A percentile compares a stretch with the other conserved stretches of the same genome.
Evolutionary conservation across 1,140 invertebrate genomes (phyloP).

Genomic region (Drosophila carrolli): DNA sequence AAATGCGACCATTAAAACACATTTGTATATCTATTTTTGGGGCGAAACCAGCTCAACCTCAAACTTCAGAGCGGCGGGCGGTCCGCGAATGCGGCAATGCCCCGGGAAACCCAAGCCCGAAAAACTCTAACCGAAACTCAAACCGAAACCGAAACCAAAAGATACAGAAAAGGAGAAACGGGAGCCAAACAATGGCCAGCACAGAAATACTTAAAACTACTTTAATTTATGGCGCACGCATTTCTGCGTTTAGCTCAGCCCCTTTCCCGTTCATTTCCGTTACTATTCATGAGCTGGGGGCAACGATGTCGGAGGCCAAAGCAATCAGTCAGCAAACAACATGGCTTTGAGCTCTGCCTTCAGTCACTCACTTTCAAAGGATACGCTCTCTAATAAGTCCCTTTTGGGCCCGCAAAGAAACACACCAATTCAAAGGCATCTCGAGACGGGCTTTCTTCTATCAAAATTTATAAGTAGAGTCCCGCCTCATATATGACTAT

Average conservation of each 20-base stretch:
- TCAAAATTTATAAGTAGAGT: conserved; percentile 14
- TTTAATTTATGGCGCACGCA: conserved; percentile 81
- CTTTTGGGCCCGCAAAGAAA: conserved; percentile 3
- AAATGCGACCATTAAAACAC: conserved; percentile 81
- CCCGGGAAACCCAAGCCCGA: conserved; percentile 27
- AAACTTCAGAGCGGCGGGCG: conserved; percentile 47
- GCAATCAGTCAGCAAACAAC: conserved; percentile 77
- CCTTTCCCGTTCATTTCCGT: conserved; percentile 46
- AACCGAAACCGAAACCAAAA: conserved; percentile 19
- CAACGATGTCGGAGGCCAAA: conserved; percentile 44
- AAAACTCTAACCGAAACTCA: conserved; percentile 26
- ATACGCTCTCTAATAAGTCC: conserved; percentile 34
- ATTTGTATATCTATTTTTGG: conserved; percentile 83
- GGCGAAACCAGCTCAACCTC: conserved; percentile 57
- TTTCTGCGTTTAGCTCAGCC: conserved; percentile 70
- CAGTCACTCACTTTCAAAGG: conserved; percentile 34
- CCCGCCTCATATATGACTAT: conserved; percentile 1
- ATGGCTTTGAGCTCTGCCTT: conserved; percentile 52
- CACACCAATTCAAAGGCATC: conserved; percentile 43
- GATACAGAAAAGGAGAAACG: conserved; percentile 17
- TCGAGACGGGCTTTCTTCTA: conserved; percentile 37
- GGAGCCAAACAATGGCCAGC: conserved; percentile 23
- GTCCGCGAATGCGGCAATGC: conserved; percentile 42
- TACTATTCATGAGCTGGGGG: conserved; percentile 28
- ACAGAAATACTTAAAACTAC: conserved; percentile 73